Evolutionary conservation across 2,797 vertebrate genomes (phyloP).

Genomic region (Momotus momota): DNA sequence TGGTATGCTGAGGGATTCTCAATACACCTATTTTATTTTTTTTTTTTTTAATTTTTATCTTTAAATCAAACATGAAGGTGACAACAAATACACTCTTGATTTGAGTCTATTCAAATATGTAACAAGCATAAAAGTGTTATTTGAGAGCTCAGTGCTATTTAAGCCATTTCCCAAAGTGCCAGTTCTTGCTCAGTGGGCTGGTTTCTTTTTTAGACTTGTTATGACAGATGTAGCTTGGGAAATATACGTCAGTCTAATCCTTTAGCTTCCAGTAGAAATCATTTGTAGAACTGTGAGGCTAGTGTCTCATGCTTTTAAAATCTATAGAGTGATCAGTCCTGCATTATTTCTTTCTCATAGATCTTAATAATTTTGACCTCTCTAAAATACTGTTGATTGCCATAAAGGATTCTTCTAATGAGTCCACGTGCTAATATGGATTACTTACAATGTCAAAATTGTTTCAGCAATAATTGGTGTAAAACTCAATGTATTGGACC

Average conservation of each 20-base stretch:
- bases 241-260: conserved; percentile 66
- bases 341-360: background rate
- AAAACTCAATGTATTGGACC: background rate
- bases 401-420: background rate
- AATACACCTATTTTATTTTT: accelerated
- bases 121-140: background rate
- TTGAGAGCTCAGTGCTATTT: conserved; percentile 63
- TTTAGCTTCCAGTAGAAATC: conserved; percentile 52
- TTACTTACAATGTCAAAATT: background rate
- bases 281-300: conserved; percentile 22
- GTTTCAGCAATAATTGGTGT: background rate
- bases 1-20: background rate
- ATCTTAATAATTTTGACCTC: background rate
- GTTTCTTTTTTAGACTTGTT: conserved; percentile 73
- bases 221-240: conserved; percentile 74
- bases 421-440: background rate
- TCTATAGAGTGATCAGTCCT: background rate
- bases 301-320: conserved; percentile 12
- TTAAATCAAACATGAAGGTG: background rate
- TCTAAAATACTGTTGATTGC: background rate
- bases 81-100: conserved; percentile 11
- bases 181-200: conserved; percentile 72
- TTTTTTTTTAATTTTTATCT: background rate
- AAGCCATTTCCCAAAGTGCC: conserved; percentile 71
- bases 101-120: conserved; percentile 42